Evolutionary conservation across 2,797 vertebrate species (phyloP), one percentile per base, ranked within the genome.

Genomic region (Pseudochirops corinnae): DNA sequence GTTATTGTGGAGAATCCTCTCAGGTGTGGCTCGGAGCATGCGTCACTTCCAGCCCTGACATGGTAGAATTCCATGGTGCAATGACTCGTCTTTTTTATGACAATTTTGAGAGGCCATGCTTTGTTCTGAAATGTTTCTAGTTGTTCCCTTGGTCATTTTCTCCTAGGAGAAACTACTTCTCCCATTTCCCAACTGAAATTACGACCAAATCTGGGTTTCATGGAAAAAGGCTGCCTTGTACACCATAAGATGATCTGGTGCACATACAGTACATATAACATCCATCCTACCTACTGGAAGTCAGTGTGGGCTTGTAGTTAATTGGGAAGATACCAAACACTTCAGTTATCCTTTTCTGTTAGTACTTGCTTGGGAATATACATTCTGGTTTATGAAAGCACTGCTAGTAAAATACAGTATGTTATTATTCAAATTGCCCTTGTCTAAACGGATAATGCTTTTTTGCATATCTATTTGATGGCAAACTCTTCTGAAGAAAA

Each of bases 301-400:
- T 91, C 55, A 53, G 55, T 28, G 26, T 92, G 56, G 92, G 87
- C 46, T 39, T 39, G 26, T 60, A 92, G 56, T 60, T 82, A 16
- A 55, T 94, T 92, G 90, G 55, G 39, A 82, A 67, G 93, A 28
- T 87, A 53, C 28, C 93, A 52, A 29, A 55, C 91, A 26, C 56
- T 91, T 94, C 31, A 50, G 50, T n/a, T 33, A 93, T 93, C 4
- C 16, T 95, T 57, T 57, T 56, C 21, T 56, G 58, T 11, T 67
- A 74, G 74, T n/a, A 90, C 91, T 94, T 93, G 33, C 33, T 92
- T 58, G 93, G 74, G 14, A 96, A 92, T 90, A 91, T 31, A 82
- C 52, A 14, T 55, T 55, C 11, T 92, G 12, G 56, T 93, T 95
- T 87, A 91, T 53, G 46, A 94, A 92, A 16, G 92, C 60, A 93